Evolutionary conservation across 64 coral and sea anemone genomes (phyloP), one percentile per base, ranked within the genome.

Genomic region (Stichodactyla helianthus): DNA sequence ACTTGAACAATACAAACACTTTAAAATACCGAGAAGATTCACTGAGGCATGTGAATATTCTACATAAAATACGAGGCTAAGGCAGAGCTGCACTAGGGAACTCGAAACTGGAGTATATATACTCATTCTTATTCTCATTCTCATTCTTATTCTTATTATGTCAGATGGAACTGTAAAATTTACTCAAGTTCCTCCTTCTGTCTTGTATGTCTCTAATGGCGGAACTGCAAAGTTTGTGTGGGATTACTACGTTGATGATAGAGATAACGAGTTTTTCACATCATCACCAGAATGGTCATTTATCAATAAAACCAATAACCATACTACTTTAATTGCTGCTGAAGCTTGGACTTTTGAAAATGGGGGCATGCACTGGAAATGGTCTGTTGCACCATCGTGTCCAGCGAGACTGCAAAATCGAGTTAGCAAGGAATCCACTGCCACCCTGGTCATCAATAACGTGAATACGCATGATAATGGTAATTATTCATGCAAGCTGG

Each of bases 391-490:
- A 27, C 18, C 79, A 82, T 27, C 79, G 13, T 82, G 79, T 54
- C 79, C 79, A 27, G 51, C 0, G 6, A n/a, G 8, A 11, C 54
- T 82, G 16, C 52, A 27, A 54, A 3, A 10, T 57, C 51, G 79
- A 54, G 6, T 82, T 18, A 54, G 51, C 27, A 82, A 82, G 15
- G 79, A 82, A 82, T 53, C 51, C 5, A 22, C 17, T 57, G 79
- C 79, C 53, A 82, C 79, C 22, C 79, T 82, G 51, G 79, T 82
- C 51, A 82, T 82, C 54, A n/a, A 16, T 11, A 82, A 82, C 53
- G 79, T 27, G 12, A 57, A 2, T 6, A 55, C 23, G 0, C 18
- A 15, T 15, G 79, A 82, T 54, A 82, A 57, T 82, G 79, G 51
- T 14, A 82, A 22, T 2, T 82, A 82, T 54, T 22, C 18, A 52